Evolutionary conservation across 2,797 vertebrate genomes (phyloP).

Genomic region (Enteromius afrohamiltoni): DNA sequence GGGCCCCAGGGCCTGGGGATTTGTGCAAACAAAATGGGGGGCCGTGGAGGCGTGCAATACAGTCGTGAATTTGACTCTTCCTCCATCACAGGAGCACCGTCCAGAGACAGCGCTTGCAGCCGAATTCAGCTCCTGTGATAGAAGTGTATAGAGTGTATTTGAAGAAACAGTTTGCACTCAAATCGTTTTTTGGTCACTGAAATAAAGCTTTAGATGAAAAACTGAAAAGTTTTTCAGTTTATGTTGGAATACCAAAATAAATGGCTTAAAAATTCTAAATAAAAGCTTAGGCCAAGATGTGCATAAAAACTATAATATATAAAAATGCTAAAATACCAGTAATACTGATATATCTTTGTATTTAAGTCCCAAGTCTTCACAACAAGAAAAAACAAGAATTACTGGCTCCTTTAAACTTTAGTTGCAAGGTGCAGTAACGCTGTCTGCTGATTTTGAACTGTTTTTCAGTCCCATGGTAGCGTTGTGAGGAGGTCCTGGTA

Average conservation of each 20-base stretch:
- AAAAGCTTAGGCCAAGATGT: not conserved
- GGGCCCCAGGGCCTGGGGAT: conserved; percentile 34
- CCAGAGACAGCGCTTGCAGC: not conserved
- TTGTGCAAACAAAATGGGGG: conserved; percentile 48
- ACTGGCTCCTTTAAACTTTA: not conserved
- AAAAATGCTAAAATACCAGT: not conserved
- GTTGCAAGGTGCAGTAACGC: conserved; percentile 2
- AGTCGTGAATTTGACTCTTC: conserved; percentile 42
- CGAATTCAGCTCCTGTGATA: not conserved
- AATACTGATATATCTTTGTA: not conserved
- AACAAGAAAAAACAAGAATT: not conserved
- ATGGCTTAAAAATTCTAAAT: too few species aligned
- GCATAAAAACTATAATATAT: not conserved
- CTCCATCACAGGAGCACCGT: not conserved
- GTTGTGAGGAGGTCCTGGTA: conserved; percentile 1
- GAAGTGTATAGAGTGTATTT: not conserved
- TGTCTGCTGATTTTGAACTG: conserved; percentile 15
- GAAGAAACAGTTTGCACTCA: not conserved
- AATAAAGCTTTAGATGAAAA: not conserved
- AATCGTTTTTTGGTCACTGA: not conserved
- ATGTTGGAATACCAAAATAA: not conserved
- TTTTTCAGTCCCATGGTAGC: conserved; percentile 28
- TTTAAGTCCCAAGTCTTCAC: not conserved
- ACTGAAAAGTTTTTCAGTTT: not conserved
- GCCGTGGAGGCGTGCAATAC: not conserved